These are phyloP conservation scores for Heliconius congener DNA, from an alignment of 1,140 invertebrate genomes.

Conservation along the genomic window DNA sequence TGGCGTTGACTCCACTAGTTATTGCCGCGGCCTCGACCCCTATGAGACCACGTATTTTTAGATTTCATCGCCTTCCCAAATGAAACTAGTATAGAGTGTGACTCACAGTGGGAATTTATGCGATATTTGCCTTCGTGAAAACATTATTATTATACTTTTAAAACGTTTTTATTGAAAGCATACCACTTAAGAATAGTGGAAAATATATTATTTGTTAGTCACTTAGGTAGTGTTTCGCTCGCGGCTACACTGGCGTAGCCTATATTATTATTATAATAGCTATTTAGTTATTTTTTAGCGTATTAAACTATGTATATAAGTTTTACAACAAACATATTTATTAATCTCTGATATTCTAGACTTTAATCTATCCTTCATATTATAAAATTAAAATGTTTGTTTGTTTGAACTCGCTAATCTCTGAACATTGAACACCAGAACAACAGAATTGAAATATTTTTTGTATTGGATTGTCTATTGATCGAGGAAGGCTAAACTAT, in stretches of 20 bases:
- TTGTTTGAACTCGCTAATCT: too few relatives aligned
- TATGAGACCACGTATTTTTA: slow-evolving; percentile 57
- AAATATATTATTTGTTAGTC: not conserved
- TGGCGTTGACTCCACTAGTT: slow-evolving; percentile 48
- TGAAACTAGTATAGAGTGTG: slow-evolving; percentile 43
- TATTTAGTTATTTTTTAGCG: too few relatives aligned
- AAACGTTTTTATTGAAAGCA: slow-evolving; percentile 12
- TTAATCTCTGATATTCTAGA: too few relatives aligned
- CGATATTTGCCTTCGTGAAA: slow-evolving; percentile 35
- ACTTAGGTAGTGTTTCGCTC: not conserved
- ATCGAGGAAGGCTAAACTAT: too few relatives aligned
- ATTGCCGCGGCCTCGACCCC: slow-evolving; percentile 56
- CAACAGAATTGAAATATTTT: too few relatives aligned
- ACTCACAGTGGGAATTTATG: slow-evolving; percentile 40
- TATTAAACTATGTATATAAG: not conserved
- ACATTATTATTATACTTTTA: slow-evolving; percentile 31
- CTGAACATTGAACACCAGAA: too few relatives aligned
- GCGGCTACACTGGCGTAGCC: not conserved
- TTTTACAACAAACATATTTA: not conserved
- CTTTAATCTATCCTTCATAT: too few relatives aligned
- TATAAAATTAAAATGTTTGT: too few relatives aligned
- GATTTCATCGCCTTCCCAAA: slow-evolving; percentile 58
- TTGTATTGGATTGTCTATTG: too few relatives aligned
- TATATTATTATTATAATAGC: not conserved
- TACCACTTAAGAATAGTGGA: not conserved